Percentiles rank a stretch among this genome's conserved stretches.
phyloP scores from a whole-genome alignment of 2,888 invertebrate species.

The Smittia aterrima region DNA sequence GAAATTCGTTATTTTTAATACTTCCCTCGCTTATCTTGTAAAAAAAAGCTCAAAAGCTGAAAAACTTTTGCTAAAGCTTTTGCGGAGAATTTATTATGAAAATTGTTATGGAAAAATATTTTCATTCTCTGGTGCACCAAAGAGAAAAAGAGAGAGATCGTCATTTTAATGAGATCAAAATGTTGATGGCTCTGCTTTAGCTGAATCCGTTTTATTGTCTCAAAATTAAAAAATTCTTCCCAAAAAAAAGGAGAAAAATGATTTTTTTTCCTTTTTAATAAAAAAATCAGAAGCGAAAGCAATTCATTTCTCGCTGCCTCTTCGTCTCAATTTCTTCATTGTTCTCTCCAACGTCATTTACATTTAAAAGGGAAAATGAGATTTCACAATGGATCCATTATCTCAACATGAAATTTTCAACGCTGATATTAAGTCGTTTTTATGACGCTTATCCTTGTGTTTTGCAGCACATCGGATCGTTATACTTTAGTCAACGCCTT shows the following conservation, averaged over 20 bases:
- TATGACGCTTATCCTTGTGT: not conserved
- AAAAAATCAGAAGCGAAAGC: not conserved
- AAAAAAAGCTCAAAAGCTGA: not conserved
- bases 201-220: constrained; percentile 21
- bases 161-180: constrained; percentile 22
- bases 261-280: not conserved
- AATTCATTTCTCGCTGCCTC: too few relatives aligned
- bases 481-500: not conserved
- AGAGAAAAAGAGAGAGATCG: not conserved
- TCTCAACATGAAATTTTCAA: constrained; percentile 17
- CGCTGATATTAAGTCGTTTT: constrained; percentile 10
- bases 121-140: not conserved
- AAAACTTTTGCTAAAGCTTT: not conserved
- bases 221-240: constrained; percentile 1
- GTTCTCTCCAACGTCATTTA: not conserved
- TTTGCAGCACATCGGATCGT: not conserved
- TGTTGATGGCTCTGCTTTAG: constrained; percentile 21
- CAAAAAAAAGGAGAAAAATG: not conserved
- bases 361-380: constrained; percentile 17
- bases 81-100: constrained; percentile 11
- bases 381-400: constrained; percentile 22
- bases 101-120: not conserved
- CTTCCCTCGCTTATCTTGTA: constrained; percentile 11
- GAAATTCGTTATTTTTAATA: constrained; percentile 4
- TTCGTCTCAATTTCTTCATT: too few relatives aligned